phyloP scores from a whole-genome alignment of 2,113 vertebrate genomes.

The Anas platyrhynchos region DNA sequence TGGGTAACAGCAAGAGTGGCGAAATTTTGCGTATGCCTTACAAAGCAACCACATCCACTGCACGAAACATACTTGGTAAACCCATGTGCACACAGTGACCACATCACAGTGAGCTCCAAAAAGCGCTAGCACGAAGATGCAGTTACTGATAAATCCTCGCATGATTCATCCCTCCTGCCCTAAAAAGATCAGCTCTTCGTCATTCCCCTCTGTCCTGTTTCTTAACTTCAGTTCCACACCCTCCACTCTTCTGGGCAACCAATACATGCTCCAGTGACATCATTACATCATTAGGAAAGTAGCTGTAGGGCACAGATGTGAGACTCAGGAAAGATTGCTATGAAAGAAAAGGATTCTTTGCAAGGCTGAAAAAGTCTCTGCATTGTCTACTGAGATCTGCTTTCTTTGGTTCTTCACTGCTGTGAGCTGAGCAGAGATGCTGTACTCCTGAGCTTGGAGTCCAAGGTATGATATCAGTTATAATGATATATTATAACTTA shows the following conservation, averaged over 20 bases:
- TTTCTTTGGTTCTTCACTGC: not conserved
- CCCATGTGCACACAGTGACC: not conserved
- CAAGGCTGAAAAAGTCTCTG: not conserved
- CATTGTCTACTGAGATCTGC: not conserved
- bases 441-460: not conserved
- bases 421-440: not conserved
- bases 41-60: not conserved
- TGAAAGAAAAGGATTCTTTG: not conserved
- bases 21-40: not conserved
- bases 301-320: not conserved
- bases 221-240: not conserved
- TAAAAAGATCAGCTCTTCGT: not conserved
- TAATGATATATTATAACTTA: not conserved
- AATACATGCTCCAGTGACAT: rapidly evolving
- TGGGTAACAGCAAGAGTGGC: not conserved
- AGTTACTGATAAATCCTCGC: not conserved
- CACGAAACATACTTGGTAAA: not conserved
- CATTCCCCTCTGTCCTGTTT: not conserved
- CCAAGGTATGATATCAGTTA: not conserved
- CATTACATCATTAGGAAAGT: not conserved
- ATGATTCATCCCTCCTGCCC: rapidly evolving
- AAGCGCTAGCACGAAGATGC: not conserved
- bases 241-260: not conserved
- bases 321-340: not conserved
- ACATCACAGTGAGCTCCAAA: not conserved